Evolutionary conservation across 2,797 vertebrate genomes (phyloP).

Genomic region (Melanotaenia trifasciata): DNA sequence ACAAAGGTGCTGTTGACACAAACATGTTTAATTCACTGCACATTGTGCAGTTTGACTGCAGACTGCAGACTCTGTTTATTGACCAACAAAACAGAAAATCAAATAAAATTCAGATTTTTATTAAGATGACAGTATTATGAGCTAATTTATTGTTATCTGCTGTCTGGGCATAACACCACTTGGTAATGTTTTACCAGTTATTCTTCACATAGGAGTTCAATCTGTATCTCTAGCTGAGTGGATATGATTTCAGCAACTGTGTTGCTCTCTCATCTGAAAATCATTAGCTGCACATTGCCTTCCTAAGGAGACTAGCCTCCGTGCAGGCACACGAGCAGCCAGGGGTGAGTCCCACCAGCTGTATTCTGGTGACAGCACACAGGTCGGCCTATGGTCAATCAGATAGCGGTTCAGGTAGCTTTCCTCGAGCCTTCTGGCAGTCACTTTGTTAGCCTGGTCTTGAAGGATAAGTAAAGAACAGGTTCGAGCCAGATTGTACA

Average conservation of each 20-base stretch:
- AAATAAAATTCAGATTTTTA: slow-evolving; percentile 6
- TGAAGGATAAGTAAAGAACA: slow-evolving; percentile 76
- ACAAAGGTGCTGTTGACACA: slow-evolving; percentile 38
- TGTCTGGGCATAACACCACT: slow-evolving; percentile 1
- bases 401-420: slow-evolving; percentile 86
- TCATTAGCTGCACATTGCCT: slow-evolving; percentile 67
- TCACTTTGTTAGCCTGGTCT: slow-evolving; percentile 71
- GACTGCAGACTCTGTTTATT: slow-evolving; percentile 25
- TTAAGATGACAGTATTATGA: slow-evolving; percentile 14
- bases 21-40: slow-evolving; percentile 63
- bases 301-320: slow-evolving; percentile 78
- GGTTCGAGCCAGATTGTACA: slow-evolving; percentile 69
- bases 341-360: slow-evolving; percentile 81
- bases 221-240: not conserved
- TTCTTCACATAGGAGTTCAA: not conserved
- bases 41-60: slow-evolving; percentile 33
- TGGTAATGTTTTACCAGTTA: not conserved
- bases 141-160: not conserved
- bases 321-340: slow-evolving; percentile 60
- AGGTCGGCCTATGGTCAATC: slow-evolving; percentile 76
- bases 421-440: slow-evolving; percentile 76
- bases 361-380: slow-evolving; percentile 87
- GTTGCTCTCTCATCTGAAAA: slow-evolving; percentile 33
- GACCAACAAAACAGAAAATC: slow-evolving; percentile 13
- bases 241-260: slow-evolving; percentile 47